phyloP scores from a whole-genome alignment of 2,113 vertebrate species.

The Fulica atra region DNA sequence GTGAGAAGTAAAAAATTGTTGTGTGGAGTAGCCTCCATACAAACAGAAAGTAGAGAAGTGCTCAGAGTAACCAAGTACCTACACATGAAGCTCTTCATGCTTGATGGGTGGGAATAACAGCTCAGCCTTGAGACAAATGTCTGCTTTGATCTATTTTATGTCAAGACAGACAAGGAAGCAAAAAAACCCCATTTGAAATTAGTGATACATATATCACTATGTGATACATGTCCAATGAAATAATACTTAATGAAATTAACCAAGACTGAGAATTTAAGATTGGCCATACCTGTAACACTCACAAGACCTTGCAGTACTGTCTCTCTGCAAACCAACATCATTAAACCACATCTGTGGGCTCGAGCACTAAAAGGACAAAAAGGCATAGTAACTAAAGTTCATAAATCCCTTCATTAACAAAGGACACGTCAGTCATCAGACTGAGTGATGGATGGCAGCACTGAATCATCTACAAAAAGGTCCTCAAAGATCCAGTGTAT shows the following conservation, averaged over 20 bases:
- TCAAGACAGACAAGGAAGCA: background rate
- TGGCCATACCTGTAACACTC: background rate
- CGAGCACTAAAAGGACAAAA: background rate
- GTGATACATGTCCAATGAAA: background rate
- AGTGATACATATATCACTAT: background rate
- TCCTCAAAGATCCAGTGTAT: background rate
- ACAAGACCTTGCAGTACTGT: background rate
- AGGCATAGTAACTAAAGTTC: background rate
- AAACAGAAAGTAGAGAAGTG: background rate
- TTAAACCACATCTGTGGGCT: background rate
- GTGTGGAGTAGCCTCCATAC: background rate
- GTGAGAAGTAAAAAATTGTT: background rate
- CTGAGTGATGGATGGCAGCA: background rate
- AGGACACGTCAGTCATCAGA: background rate
- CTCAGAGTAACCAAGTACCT: background rate
- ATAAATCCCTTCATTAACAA: background rate
- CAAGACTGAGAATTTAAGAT: background rate
- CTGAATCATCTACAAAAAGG: background rate
- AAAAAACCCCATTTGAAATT: background rate
- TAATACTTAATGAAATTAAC: background rate
- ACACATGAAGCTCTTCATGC: background rate
- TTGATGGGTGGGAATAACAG: background rate
- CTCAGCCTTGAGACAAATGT: background rate
- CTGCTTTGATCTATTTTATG: background rate
- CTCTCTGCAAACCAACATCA: background rate